These are phyloP conservation scores for Halictus quadricinctus DNA, from an alignment of 2,888 invertebrate species.

Conservation along the genomic window DNA sequence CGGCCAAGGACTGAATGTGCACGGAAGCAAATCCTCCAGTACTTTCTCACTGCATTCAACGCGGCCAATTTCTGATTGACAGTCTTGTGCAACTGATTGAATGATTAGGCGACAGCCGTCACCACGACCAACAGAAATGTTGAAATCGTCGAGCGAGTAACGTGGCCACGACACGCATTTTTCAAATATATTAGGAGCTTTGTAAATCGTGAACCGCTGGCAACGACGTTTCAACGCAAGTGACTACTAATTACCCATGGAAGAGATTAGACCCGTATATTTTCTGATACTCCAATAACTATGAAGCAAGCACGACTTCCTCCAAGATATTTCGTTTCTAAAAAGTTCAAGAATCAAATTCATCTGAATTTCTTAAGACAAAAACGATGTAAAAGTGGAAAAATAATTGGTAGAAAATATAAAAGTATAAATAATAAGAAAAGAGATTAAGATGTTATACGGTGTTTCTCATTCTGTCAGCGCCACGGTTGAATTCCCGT, in stretches of 20 bases:
- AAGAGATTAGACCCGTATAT: not conserved
- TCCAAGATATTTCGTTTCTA: not conserved
- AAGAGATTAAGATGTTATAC: not conserved
- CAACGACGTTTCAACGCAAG: not conserved
- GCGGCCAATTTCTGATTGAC: constrained; percentile 30
- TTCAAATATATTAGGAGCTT: not conserved
- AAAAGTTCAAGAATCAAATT: not conserved
- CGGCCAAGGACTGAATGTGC: constrained; percentile 80
- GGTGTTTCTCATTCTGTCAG: not conserved
- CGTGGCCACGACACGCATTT: not conserved
- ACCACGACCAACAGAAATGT: not conserved
- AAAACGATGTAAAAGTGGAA: not conserved
- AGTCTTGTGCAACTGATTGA: constrained; percentile 19
- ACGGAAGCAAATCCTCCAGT: constrained; percentile 79
- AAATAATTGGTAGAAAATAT: not conserved
- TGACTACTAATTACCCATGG: not conserved
- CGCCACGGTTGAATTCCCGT: not conserved
- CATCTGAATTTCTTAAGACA: not conserved
- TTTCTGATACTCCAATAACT: too few relatives aligned
- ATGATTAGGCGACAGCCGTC: not conserved
- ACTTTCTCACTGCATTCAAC: constrained; percentile 77
- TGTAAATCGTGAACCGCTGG: not conserved
- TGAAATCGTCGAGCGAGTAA: not conserved
- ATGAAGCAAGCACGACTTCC: not conserved
- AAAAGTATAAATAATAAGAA: not conserved